A percentile compares a stretch with the other conserved stretches of the same genome.
Conservation (phyloP, 2,113 vertebrate species). For the Paedocypris sp. region DNA sequence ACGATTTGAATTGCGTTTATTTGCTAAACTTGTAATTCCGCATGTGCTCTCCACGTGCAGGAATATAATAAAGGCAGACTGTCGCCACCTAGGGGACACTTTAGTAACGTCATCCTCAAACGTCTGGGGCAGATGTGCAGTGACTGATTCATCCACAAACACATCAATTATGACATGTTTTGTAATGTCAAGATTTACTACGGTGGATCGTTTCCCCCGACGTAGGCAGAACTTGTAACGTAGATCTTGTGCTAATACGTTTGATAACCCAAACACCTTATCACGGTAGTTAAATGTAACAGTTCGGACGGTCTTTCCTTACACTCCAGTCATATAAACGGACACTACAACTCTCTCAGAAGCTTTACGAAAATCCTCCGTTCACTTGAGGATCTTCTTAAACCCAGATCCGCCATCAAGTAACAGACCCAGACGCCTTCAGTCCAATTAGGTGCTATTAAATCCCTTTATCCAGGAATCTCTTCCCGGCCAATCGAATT, state of each 20-base stretch:
- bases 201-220: too few relatives aligned
- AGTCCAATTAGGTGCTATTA: slow-evolving; percentile 62
- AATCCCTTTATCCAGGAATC: slow-evolving; percentile 54
- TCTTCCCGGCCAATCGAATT: slow-evolving; percentile 57
- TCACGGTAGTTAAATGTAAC: too few relatives aligned
- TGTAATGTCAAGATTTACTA: too few relatives aligned
- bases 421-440: slow-evolving; percentile 58
- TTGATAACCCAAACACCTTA: too few relatives aligned
- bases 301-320: not conserved
- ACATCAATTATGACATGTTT: too few relatives aligned
- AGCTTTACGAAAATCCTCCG: slow-evolving; percentile 46
- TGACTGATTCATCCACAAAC: slow-evolving; percentile 21
- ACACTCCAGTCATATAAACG: not conserved
- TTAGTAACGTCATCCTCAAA: slow-evolving; percentile 22
- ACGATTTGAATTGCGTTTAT: too few relatives aligned
- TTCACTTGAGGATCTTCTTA: slow-evolving; percentile 48
- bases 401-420: slow-evolving; percentile 60
- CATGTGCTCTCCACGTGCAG: not conserved
- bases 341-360: slow-evolving; percentile 18
- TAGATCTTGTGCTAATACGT: too few relatives aligned
- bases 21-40: not conserved
- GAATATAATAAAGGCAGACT: slow-evolving; percentile 51
- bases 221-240: too few relatives aligned
- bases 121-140: slow-evolving; percentile 11
- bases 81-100: slow-evolving; percentile 60